Conservation (phyloP, 2,113 vertebrate genomes). For the Arvicanthis niloticus region DNA sequence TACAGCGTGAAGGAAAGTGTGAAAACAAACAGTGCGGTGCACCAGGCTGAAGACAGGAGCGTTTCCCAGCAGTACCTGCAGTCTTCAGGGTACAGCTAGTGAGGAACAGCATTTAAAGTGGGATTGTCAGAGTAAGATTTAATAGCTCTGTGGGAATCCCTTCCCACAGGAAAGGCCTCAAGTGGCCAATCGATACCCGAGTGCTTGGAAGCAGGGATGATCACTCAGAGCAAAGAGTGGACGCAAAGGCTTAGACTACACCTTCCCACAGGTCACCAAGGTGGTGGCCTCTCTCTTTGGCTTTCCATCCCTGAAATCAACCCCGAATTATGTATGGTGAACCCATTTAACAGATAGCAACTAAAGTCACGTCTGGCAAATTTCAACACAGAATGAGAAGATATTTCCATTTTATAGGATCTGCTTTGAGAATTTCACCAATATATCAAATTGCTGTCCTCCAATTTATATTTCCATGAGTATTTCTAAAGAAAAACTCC, state of each 20-base stretch:
- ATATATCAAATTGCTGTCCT: neutral
- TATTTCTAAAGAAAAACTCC: neutral
- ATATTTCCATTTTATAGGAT: neutral
- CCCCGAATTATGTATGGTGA: neutral
- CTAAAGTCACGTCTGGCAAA: slow-evolving; percentile 14
- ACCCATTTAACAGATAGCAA: neutral
- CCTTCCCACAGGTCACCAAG: neutral
- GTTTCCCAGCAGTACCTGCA: neutral
- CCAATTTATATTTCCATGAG: neutral
- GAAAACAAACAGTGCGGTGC: neutral
- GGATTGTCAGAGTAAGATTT: neutral
- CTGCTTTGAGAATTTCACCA: neutral
- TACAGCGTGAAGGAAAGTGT: neutral
- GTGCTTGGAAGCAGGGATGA: neutral
- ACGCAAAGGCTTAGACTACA: neutral
- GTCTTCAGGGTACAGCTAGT: neutral
- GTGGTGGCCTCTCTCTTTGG: neutral
- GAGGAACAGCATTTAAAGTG: neutral
- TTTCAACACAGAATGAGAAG: neutral
- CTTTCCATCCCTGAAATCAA: neutral
- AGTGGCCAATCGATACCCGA: neutral
- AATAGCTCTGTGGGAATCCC: neutral
- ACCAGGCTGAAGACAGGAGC: neutral
- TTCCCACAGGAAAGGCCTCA: neutral
- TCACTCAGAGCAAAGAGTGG: neutral